phyloP scores from a whole-genome alignment of 1,140 invertebrate genomes.

The Heliconius hewitsoni region DNA sequence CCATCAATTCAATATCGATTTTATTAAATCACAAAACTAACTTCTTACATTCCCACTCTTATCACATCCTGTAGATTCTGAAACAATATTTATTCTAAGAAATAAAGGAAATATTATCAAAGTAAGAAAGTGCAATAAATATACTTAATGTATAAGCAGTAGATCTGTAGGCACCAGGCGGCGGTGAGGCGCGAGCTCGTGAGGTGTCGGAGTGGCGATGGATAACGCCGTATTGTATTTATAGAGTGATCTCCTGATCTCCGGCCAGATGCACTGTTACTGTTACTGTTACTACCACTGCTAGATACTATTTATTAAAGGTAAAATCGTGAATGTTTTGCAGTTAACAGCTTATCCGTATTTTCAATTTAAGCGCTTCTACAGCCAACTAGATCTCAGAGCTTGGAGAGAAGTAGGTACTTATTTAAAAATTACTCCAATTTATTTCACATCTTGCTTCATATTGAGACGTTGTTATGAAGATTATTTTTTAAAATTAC shows the following conservation, averaged over 20 bases:
- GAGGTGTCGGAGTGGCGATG: not conserved
- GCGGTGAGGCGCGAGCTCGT: not conserved
- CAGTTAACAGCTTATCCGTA: conserved; percentile 10
- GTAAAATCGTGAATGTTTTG: conserved; percentile 1
- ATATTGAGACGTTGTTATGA: not conserved
- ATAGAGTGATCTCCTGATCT: conserved; percentile 13
- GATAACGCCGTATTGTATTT: conserved; percentile 8
- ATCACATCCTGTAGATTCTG: not conserved
- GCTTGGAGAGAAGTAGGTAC: not conserved
- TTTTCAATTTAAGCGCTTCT: not conserved
- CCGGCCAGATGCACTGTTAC: conserved; percentile 2
- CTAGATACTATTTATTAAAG: conserved; percentile 1
- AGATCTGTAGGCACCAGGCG: not conserved
- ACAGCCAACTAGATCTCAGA: not conserved
- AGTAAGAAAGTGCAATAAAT: not conserved
- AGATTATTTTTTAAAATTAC: not conserved
- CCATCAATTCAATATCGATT: no score
- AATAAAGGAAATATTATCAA: not conserved
- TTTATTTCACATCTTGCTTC: no score
- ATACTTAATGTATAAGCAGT: not conserved
- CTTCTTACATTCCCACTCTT: not conserved
- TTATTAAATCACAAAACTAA: not conserved
- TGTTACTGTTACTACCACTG: not conserved
- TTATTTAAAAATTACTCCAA: no score
- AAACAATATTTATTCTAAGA: not conserved